Conservation (phyloP, 2,797 vertebrate species). For the Danionella dracula region DNA sequence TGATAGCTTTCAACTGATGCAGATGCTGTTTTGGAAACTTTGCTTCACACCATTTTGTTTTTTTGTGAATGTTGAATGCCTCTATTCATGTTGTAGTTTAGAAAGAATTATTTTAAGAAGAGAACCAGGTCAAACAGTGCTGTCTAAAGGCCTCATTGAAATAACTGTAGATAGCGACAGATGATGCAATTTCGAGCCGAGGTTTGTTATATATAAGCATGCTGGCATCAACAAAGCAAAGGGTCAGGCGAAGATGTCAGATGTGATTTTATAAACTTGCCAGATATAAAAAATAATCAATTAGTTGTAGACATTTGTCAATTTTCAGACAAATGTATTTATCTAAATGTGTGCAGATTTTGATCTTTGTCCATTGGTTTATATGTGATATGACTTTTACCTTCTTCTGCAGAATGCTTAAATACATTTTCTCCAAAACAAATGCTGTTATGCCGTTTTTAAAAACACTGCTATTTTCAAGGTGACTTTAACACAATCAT, state of each 20-base stretch:
- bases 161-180: background rate
- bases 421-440: no score
- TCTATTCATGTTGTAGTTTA: no score
- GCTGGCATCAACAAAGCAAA: background rate
- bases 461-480: no score
- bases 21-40: background rate
- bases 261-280: background rate
- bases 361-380: no score
- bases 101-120: background rate
- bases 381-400: no score
- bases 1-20: no score
- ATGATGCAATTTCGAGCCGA: constrained; percentile 12
- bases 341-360: no score
- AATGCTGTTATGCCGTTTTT: no score
- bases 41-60: background rate
- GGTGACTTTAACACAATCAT: no score
- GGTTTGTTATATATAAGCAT: background rate
- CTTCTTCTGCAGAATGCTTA: no score
- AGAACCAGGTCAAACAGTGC: background rate
- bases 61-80: background rate
- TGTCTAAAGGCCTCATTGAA: background rate
- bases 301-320: no score
- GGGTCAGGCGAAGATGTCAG: background rate
- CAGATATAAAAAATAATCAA: background rate
- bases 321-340: no score